phyloP scores from a whole-genome alignment of 1,140 invertebrate genomes.

The Leptinotarsa texana region DNA sequence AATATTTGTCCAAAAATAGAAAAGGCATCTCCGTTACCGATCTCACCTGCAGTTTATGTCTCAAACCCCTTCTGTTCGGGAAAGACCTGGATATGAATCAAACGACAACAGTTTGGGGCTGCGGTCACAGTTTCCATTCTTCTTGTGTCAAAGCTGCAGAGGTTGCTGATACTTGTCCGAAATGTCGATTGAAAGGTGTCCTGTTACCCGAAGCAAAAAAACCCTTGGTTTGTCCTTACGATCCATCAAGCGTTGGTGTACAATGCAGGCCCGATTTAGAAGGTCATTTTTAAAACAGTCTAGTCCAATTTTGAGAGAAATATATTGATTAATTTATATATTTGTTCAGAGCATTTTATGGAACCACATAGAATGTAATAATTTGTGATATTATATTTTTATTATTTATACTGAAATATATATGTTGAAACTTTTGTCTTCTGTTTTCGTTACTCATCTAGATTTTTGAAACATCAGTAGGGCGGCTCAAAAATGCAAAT shows the following conservation, averaged over 20 bases:
- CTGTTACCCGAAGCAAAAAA: conserved; percentile 36
- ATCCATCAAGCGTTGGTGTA: conserved; percentile 26
- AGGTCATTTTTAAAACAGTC: conserved; percentile 50
- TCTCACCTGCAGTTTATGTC: conserved; percentile 46
- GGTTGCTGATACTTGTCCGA: conserved; percentile 44
- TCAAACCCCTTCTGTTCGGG: conserved; percentile 41
- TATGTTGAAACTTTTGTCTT: conserved; percentile 1
- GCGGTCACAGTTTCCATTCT: conserved; percentile 51
- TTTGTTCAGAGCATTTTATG: conserved; percentile 12
- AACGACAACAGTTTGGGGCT: conserved; percentile 47
- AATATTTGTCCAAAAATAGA: conserved; percentile 42
- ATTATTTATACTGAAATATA: conserved; percentile 16
- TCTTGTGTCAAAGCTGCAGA: conserved; percentile 43
- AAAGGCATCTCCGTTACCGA: conserved; percentile 43
- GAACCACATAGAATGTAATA: neutral
- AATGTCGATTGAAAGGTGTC: conserved; percentile 42
- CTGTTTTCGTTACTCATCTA: too few species aligned
- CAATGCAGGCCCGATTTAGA: conserved; percentile 50
- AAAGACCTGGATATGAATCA: conserved; percentile 35
- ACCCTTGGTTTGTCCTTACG: conserved; percentile 24
- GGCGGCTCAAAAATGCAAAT: too few species aligned
- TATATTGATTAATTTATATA: neutral
- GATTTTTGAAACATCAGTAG: too few species aligned
- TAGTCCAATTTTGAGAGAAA: conserved; percentile 14
- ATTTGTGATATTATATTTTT: conserved; percentile 21